phyloP scores from a whole-genome alignment of 2,888 invertebrate genomes.

The Pilophorus perplexus region DNA sequence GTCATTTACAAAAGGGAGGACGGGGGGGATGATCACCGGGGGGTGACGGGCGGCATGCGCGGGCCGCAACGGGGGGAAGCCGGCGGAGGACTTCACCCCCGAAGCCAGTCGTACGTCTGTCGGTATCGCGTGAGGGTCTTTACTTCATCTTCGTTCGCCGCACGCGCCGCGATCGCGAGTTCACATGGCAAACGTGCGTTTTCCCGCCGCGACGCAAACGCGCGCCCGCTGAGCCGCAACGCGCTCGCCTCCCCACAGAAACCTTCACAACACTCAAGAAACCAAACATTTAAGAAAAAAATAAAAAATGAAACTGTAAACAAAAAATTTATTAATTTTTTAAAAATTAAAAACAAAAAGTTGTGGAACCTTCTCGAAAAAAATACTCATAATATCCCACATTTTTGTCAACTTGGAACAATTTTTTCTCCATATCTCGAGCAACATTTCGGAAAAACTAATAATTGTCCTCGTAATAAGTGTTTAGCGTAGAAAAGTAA shows the following conservation, averaged over 20 bases:
- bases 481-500: too few relatives aligned
- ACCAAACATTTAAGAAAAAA: background rate
- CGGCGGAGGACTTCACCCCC: slow-evolving; percentile 13
- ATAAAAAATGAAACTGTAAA: background rate
- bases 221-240: background rate
- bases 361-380: too few relatives aligned
- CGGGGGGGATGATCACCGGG: background rate
- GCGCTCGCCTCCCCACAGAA: background rate
- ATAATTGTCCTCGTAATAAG: too few relatives aligned
- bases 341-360: background rate
- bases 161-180: slow-evolving; percentile 35
- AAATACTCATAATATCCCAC: too few relatives aligned
- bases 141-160: slow-evolving; percentile 16
- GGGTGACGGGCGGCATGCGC: slow-evolving; percentile 8
- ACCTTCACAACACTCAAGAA: background rate
- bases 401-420: too few relatives aligned
- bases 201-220: background rate
- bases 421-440: too few relatives aligned
- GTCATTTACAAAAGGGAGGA: too few relatives aligned
- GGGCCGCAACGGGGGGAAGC: background rate
- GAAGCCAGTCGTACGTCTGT: slow-evolving; percentile 33
- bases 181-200: slow-evolving; percentile 33
- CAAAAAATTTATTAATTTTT: background rate
- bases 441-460: too few relatives aligned
- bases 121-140: slow-evolving; percentile 29